Evolutionary conservation across 2,888 invertebrate genomes (phyloP), one percentile per base, ranked within the genome.

Genomic region (Stenotaenia linearis): DNA sequence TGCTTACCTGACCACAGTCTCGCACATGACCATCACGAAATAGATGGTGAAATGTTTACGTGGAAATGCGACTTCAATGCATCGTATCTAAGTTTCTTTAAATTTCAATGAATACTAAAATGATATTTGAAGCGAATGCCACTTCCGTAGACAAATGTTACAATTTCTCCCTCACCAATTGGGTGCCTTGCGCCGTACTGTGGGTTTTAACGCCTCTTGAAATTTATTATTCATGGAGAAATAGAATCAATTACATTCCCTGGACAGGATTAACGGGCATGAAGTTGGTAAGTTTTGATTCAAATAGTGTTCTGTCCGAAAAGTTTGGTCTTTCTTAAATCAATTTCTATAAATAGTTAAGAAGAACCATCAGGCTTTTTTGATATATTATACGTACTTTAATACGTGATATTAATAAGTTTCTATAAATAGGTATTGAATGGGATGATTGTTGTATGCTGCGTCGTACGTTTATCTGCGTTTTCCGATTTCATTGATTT

Each of bases 261-360:
- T 69, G 69, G 69, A 69, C 69, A 12, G 69, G 69, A 28, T 69
- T 69, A 69, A 69, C 69, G 10, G 69, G 69, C 69, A 69, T 69
- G 69, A 69, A 69, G 25, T n/a, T 69, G 28, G 69, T 69, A 69
- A n/a, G n/a, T n/a, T n/a, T n/a, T n/a, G n/a, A n/a, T n/a, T n/a
- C n/a, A n/a, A n/a, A n/a, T n/a, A n/a, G n/a, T n/a, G n/a, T n/a
- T n/a, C n/a, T n/a, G n/a, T n/a, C n/a, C n/a, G n/a, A n/a, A n/a
- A n/a, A n/a, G n/a, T n/a, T n/a, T n/a, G n/a, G n/a, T n/a, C n/a
- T n/a, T n/a, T n/a, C n/a, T n/a, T n/a, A n/a, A n/a, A n/a, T n/a
- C n/a, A n/a, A n/a, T n/a, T n/a, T n/a, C n/a, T n/a, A n/a, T n/a
- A n/a, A n/a, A n/a, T n/a, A n/a, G n/a, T n/a, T n/a, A n/a, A n/a